Base-by-base conservation (phyloP, 2,888 invertebrate species). In the Drosophila monieri region DNA sequence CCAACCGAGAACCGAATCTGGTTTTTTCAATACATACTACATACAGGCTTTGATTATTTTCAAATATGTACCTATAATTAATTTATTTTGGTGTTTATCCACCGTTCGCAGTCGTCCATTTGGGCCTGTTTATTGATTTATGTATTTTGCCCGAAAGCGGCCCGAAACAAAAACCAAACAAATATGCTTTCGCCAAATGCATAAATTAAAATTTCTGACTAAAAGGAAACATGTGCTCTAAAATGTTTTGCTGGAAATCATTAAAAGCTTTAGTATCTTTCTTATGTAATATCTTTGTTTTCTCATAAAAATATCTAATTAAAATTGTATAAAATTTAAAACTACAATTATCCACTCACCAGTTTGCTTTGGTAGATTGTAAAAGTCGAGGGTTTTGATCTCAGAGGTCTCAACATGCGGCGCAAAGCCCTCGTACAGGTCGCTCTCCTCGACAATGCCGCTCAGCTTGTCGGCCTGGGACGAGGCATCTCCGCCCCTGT, bases 371-470 rank as follows among this genome's bases (percentile, higher is more conserved):
- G 91, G 89, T 81, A 84, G 77, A 67, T 77, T 89, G 58, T 91
- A 91, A 66, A 89, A 89, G 75, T 91, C 90, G 43, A 91, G 87
- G 72, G 89, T 88, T 77, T 95, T 94, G 85, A 96, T 95, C 85
- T 95, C 95, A 73, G 94, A 94, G 57, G 95, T 94, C 91, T 96
- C 96, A 75, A 97, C 96, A 91, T 96, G 95, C 65, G 95, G 94
- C 73, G 96, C 95, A 91, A 95, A 97, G 64, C 95, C 95, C 92
- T 95, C 95, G 87, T 95, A 95, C 88, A 95, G 93, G 91, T 95
- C 95, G 77, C 94, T 94, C 92, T 95, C 95, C 92, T 95, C 95
- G 92, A 95, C 95, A 91, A 95, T 94, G 83, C 94, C 94, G 81
- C 95, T 94, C 93, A 95, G 93, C 94, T 95, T 95, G 89, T 94